These are phyloP conservation scores for Myotis daubentonii DNA, from an alignment of 2,797 vertebrate species.

Conservation along the genomic window DNA sequence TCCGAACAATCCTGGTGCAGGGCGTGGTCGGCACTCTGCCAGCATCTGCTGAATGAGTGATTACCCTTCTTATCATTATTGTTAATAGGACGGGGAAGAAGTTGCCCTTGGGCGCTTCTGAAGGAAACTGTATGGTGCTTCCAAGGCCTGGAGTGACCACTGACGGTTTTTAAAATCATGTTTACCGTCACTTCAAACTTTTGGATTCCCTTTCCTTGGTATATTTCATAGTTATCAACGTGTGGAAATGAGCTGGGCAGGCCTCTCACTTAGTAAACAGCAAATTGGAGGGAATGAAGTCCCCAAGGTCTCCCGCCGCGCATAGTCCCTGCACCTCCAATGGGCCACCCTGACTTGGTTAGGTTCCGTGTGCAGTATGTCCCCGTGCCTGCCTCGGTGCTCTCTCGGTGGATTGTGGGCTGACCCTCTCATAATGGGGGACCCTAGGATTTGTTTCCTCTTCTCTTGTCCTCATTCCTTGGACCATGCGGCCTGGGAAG, in stretches of 20 bases:
- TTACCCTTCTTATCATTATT: neutral
- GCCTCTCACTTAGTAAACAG: no score
- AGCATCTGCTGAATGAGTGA: neutral
- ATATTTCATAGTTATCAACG: neutral
- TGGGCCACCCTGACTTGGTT: neutral
- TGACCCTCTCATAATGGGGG: no score
- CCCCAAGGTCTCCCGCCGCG: neutral
- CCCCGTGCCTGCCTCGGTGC: neutral
- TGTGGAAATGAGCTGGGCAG: neutral
- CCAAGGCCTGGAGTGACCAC: neutral
- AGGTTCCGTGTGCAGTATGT: neutral
- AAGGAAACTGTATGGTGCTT: neutral
- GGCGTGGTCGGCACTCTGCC: rapidly evolving
- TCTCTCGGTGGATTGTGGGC: neutral
- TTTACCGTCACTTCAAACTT: neutral
- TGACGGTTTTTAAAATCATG: neutral
- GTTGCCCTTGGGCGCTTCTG: neutral
- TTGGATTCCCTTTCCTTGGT: neutral
- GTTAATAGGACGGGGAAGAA: neutral
- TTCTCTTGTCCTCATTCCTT: neutral
- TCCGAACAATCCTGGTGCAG: neutral
- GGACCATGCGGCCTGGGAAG: neutral
- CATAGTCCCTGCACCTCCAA: rapidly evolving
- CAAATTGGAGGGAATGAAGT: no score
- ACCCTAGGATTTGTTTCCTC: neutral